These are phyloP conservation scores for Leptopilina syphax DNA, from an alignment of 2,888 invertebrate genomes.

Conservation along the genomic window DNA sequence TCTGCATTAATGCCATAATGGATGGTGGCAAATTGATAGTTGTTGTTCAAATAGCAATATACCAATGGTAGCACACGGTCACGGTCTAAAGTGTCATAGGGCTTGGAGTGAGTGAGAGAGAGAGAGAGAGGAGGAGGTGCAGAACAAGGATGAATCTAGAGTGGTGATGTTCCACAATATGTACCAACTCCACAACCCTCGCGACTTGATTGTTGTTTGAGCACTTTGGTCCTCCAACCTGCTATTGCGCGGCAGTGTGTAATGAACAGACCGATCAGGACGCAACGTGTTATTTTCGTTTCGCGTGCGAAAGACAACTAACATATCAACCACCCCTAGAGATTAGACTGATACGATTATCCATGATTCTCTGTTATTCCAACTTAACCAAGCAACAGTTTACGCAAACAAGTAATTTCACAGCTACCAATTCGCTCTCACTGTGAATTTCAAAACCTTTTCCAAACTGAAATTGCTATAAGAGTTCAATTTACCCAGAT, in stretches of 20 bases:
- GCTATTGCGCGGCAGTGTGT: conserved; percentile 45
- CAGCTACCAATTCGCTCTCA: background rate
- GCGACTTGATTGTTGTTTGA: conserved; percentile 66
- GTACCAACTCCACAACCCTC: conserved; percentile 59
- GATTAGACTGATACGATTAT: conserved; percentile 20
- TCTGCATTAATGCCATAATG: conserved; percentile 65
- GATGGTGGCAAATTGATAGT: conserved; percentile 70
- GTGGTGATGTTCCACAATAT: conserved; percentile 65
- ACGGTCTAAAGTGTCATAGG: conserved; percentile 56
- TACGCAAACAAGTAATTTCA: background rate
- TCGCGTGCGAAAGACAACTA: conserved; percentile 33
- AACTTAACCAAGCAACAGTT: conserved; percentile 14
- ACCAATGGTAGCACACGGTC: conserved; percentile 54
- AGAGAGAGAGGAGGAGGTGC: conserved; percentile 46
- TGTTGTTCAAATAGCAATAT: conserved; percentile 67
- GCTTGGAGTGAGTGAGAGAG: background rate
- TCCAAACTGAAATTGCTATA: background rate
- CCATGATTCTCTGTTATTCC: conserved; percentile 8
- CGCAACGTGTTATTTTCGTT: conserved; percentile 37
- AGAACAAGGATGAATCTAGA: conserved; percentile 48
- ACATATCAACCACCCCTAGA: conserved; percentile 17
- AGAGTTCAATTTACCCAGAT: too few species aligned
- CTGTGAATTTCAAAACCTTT: background rate
- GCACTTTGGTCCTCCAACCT: conserved; percentile 57
- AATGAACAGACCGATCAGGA: conserved; percentile 54